Evolutionary conservation across 2,113 vertebrate species (phyloP).

Genomic region (Lepus timidus): DNA sequence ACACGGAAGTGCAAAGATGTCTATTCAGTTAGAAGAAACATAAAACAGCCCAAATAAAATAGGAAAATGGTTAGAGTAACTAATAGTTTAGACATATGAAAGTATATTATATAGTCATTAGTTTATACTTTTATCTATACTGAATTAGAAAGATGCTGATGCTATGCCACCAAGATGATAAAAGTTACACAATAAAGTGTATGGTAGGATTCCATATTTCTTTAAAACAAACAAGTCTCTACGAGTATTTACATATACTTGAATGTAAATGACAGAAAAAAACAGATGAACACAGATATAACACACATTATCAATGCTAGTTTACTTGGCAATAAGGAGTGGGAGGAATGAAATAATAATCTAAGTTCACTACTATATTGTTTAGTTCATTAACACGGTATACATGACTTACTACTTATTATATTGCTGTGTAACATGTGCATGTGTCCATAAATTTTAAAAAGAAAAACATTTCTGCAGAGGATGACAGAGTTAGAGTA

Average conservation of each 20-base stretch:
- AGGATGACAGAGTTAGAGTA: neutral
- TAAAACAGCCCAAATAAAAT: neutral
- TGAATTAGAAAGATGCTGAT: slow-evolving; percentile 24
- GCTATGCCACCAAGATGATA: neutral
- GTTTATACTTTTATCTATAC: neutral
- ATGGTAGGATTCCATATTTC: slow-evolving; percentile 3
- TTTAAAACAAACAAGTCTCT: neutral
- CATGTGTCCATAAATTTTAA: neutral
- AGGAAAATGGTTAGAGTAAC: neutral
- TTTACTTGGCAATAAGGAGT: neutral
- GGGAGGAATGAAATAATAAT: neutral
- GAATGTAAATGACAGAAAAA: neutral
- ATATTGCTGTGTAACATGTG: too few species aligned
- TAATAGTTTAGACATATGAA: neutral
- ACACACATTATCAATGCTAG: neutral
- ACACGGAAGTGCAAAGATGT: neutral
- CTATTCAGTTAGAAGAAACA: neutral
- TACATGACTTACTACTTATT: neutral
- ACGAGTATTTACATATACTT: neutral
- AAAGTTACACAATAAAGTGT: neutral
- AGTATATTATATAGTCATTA: neutral
- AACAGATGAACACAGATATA: neutral
- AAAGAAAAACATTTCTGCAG: neutral
- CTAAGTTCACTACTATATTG: neutral
- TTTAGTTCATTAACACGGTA: slow-evolving; percentile 8